Evolutionary conservation across 2,888 invertebrate species (phyloP).

Genomic region (Pterostichus madidus): DNA sequence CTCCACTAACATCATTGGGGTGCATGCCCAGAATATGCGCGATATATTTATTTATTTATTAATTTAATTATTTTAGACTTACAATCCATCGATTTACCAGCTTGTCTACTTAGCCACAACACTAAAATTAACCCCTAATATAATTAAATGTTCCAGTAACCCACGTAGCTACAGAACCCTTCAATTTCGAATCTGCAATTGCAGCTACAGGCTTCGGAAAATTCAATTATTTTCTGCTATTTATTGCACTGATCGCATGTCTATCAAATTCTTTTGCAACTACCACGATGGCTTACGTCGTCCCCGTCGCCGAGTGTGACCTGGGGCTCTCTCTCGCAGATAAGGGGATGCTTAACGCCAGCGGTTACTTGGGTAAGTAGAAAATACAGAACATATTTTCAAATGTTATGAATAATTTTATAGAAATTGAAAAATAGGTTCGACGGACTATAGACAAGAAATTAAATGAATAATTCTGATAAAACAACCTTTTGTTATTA

Average conservation of each 20-base stretch:
- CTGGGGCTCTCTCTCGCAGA: slow-evolving; percentile 83
- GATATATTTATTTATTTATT: no score
- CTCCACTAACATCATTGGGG: no score
- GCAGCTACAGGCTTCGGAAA: slow-evolving; percentile 84
- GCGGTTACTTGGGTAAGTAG: slow-evolving; percentile 84
- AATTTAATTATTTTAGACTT: no score
- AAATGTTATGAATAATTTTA: slow-evolving; percentile 1
- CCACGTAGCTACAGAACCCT: background rate
- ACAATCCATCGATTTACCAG: no score
- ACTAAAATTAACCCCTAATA: no score
- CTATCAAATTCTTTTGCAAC: slow-evolving; percentile 86
- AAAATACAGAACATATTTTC: background rate
- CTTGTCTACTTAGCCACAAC: no score
- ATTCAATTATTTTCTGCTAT: slow-evolving; percentile 81
- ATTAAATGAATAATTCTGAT: no score
- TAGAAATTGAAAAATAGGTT: background rate
- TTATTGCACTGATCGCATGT: slow-evolving; percentile 82
- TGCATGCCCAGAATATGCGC: no score
- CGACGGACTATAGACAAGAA: no score
- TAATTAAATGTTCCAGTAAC: no score
- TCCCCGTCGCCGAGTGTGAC: slow-evolving; percentile 88
- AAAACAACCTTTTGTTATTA: no score
- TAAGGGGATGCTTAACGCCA: slow-evolving; percentile 86
- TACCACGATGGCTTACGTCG: slow-evolving; percentile 85
- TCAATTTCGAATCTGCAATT: slow-evolving; percentile 86